These are phyloP conservation scores for Anguilla anguilla DNA, from an alignment of 2,797 vertebrate genomes.

Conservation along the genomic window DNA sequence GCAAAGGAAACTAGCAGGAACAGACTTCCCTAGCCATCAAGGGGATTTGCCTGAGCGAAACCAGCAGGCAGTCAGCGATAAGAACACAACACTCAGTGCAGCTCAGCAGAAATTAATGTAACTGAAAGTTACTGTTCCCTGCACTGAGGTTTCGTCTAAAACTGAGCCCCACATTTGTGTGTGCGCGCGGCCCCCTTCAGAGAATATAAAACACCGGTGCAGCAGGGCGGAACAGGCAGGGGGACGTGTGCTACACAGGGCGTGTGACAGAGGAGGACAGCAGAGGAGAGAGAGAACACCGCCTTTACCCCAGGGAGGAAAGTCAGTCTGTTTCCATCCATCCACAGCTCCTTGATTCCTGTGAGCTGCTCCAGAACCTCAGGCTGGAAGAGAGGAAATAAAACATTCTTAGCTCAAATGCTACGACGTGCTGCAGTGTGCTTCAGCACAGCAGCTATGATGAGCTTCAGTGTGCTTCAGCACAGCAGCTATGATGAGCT, in stretches of 20 bases:
- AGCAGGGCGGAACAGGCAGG: neutral
- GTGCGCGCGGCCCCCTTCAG: neutral
- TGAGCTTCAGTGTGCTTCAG: too few relatives aligned
- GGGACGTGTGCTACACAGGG: neutral
- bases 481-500: too few relatives aligned
- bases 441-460: neutral
- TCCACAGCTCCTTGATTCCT: conserved; percentile 96
- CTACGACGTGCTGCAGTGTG: neutral
- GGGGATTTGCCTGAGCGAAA: neutral
- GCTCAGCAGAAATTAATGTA: neutral
- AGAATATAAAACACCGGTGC: neutral
- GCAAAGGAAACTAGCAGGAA: neutral
- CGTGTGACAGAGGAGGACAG: neutral
- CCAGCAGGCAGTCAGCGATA: neutral
- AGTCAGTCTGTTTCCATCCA: conserved; percentile 93
- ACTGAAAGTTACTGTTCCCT: neutral
- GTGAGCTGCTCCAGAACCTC: conserved; percentile 95
- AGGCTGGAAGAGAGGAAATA: conserved; percentile 74
- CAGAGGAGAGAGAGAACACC: neutral
- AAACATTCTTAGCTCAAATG: neutral
- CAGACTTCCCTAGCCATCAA: neutral
- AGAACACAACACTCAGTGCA: neutral
- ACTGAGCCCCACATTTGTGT: neutral
- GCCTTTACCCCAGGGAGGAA: conserved; percentile 89
- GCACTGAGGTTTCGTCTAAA: neutral